A percentile compares a stretch with the other conserved stretches of the same genome.
Evolutionary conservation across 2,888 invertebrate genomes (phyloP).

Genomic region (Linnaemya tessellans): DNA sequence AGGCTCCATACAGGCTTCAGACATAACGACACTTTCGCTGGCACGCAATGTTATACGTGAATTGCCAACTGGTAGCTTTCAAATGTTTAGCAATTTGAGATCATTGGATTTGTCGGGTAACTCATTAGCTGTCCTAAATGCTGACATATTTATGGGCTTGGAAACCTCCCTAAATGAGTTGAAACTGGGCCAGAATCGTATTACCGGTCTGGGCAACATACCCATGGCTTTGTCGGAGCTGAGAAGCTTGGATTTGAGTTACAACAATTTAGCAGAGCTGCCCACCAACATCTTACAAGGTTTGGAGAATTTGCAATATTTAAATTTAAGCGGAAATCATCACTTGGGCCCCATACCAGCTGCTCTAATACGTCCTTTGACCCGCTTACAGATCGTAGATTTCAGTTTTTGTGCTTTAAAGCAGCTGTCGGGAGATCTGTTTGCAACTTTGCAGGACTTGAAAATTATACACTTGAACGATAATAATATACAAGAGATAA

Average conservation of each 20-base stretch:
- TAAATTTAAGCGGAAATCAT: slow-evolving; percentile 91
- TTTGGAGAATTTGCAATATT: slow-evolving; percentile 87
- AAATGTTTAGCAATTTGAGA: slow-evolving; percentile 88
- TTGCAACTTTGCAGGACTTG: slow-evolving; percentile 87
- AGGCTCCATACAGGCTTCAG: slow-evolving; percentile 87
- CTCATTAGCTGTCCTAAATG: slow-evolving; percentile 88
- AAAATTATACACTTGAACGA: slow-evolving; percentile 88
- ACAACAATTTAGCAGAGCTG: slow-evolving; percentile 90
- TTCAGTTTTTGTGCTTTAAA: slow-evolving; percentile 90
- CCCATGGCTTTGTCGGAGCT: slow-evolving; percentile 87
- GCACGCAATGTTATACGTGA: slow-evolving; percentile 94
- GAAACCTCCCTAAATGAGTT: slow-evolving; percentile 89
- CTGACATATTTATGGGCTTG: slow-evolving; percentile 90
- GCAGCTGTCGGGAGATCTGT: slow-evolving; percentile 88
- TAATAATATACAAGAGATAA: slow-evolving; percentile 90
- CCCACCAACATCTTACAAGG: slow-evolving; percentile 87
- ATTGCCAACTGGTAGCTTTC: slow-evolving; percentile 91
- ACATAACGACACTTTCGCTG: slow-evolving; percentile 89
- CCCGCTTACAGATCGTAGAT: slow-evolving; percentile 88
- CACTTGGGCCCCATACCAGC: slow-evolving; percentile 87
- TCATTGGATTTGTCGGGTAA: slow-evolving; percentile 92
- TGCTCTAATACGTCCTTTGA: slow-evolving; percentile 88
- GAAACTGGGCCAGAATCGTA: slow-evolving; percentile 89
- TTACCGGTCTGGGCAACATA: slow-evolving; percentile 87
- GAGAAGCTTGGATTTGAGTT: slow-evolving; percentile 89